phyloP scores from a whole-genome alignment of 2,113 vertebrate species.

The Seriola dumerili region DNA sequence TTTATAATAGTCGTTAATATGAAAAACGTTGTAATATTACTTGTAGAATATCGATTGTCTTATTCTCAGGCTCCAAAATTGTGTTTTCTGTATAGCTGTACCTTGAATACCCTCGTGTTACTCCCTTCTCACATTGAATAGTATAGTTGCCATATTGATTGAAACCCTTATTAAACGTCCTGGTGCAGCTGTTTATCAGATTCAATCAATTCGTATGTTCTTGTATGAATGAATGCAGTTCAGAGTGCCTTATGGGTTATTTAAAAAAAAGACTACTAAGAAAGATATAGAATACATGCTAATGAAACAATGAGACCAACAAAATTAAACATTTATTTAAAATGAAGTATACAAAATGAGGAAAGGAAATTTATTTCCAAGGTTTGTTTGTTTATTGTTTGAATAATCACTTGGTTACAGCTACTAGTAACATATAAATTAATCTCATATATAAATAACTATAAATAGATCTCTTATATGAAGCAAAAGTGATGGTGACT shows the following conservation, averaged over 20 bases:
- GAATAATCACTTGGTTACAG: too few species aligned
- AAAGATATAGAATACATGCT: neutral
- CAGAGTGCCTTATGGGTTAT: too few species aligned
- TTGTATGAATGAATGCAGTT: neutral
- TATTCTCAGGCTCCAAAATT: too few species aligned
- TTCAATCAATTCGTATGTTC: neutral
- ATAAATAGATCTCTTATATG: neutral
- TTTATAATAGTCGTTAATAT: too few species aligned
- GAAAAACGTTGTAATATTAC: neutral
- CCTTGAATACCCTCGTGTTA: too few species aligned
- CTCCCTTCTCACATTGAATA: too few species aligned
- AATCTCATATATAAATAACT: too few species aligned
- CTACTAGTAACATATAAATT: too few species aligned
- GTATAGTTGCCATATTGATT: neutral
- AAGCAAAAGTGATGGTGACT: neutral
- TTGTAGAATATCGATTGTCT: neutral
- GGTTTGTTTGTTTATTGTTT: too few species aligned
- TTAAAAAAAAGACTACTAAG: too few species aligned
- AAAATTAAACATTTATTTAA: neutral
- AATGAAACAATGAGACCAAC: too few species aligned
- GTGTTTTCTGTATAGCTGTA: too few species aligned
- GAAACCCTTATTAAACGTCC: neutral
- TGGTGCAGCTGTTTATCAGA: neutral
- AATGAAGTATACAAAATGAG: neutral
- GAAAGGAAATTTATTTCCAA: neutral